phyloP scores from a whole-genome alignment of 2,888 invertebrate genomes.

The Keiferia lycopersicella region DNA sequence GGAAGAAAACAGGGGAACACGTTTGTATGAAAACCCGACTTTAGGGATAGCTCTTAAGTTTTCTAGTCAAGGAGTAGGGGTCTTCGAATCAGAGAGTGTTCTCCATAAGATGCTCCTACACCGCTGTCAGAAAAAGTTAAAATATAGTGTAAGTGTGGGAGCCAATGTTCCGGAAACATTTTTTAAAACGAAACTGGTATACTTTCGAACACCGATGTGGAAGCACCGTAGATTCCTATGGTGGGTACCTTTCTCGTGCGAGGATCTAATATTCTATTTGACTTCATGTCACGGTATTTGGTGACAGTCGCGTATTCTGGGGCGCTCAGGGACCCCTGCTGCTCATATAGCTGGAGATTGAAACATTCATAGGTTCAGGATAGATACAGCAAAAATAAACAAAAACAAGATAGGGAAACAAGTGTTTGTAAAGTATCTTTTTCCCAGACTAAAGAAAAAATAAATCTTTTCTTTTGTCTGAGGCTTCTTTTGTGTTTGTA shows the following conservation, averaged over 20 bases:
- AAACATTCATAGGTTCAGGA: conserved; percentile 23
- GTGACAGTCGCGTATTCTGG: conserved; percentile 62
- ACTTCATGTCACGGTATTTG: conserved; percentile 51
- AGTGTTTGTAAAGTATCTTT: not conserved
- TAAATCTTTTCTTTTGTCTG: not conserved
- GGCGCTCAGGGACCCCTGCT: conserved; percentile 35
- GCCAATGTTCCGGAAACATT: too few relatives aligned
- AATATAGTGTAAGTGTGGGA: too few relatives aligned
- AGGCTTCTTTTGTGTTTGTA: not conserved
- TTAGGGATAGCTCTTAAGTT: too few relatives aligned
- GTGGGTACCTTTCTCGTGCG: conserved; percentile 56
- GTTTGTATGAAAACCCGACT: too few relatives aligned
- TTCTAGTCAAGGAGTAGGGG: too few relatives aligned
- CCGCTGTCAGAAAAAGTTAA: not conserved
- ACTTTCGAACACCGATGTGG: not conserved
- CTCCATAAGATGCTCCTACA: too few relatives aligned
- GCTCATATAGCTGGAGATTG: conserved; percentile 30
- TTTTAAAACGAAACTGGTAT: not conserved
- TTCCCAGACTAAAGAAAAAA: not conserved
- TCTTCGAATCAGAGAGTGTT: too few relatives aligned
- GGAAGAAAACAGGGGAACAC: too few relatives aligned
- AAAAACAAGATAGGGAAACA: not conserved
- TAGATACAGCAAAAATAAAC: conserved; percentile 1
- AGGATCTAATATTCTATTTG: conserved; percentile 45
- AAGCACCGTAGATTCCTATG: not conserved